Conservation (phyloP, 2,797 vertebrate genomes). For the Micropoecilia bifurca region DNA sequence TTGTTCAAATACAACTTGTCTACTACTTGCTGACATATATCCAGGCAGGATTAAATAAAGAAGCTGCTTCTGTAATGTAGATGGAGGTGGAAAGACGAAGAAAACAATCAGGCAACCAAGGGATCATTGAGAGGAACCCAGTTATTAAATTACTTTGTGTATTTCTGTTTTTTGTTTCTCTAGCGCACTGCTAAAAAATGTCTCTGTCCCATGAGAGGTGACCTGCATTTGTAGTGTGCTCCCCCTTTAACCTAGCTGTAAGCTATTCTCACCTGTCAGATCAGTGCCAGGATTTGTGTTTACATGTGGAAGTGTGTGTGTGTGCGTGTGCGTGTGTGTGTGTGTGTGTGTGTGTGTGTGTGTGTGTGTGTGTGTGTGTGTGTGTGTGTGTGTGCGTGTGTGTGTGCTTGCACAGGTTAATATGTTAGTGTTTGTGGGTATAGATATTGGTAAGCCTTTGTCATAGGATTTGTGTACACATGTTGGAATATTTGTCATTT, state of each 20-base stretch:
- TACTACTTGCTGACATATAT: not conserved
- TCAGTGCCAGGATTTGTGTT: conserved; percentile 41
- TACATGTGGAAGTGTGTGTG: not conserved
- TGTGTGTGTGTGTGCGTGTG: not conserved
- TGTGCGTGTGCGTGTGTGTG: rapidly evolving
- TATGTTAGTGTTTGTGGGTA: conserved; percentile 1
- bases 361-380: not conserved
- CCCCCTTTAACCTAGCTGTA: conserved; percentile 70
- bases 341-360: too few species aligned
- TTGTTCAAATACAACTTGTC: too few species aligned
- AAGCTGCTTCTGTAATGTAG: not conserved
- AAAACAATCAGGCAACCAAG: conserved; percentile 1
- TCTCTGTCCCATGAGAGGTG: conserved; percentile 72
- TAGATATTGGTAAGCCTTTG: not conserved
- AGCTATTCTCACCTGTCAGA: conserved; percentile 75
- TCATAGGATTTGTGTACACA: conserved; percentile 2
- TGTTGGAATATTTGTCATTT: conserved; percentile 17
- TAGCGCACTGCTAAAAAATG: conserved; percentile 49
- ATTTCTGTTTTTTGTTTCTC: conserved; percentile 11
- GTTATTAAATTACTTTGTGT: conserved; percentile 26
- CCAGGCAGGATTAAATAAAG: not conserved
- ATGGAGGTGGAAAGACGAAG: conserved; percentile 3
- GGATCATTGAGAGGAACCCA: conserved; percentile 26
- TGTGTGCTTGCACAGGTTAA: conserved; percentile 8
- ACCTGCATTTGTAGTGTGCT: conserved; percentile 74